Conservation (phyloP, 2,888 invertebrate genomes). For the Oegoconia quadripuncta region DNA sequence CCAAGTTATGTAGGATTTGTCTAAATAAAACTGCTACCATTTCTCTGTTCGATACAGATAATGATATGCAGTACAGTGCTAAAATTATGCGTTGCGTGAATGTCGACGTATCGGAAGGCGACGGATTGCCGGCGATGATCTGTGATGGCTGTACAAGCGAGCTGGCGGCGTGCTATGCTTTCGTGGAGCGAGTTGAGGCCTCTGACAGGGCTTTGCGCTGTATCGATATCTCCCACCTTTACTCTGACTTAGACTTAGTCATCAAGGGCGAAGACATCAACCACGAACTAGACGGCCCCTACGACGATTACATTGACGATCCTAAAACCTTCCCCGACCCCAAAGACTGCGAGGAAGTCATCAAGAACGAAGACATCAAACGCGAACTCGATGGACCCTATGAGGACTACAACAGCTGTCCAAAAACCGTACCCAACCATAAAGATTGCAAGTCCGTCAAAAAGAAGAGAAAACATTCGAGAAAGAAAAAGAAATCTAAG, state of each 20-base stretch:
- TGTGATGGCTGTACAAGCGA: constrained; percentile 53
- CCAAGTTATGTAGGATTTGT: constrained; percentile 55
- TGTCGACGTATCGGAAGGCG: constrained; percentile 47
- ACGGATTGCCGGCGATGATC: constrained; percentile 55
- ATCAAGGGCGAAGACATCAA: constrained; percentile 15
- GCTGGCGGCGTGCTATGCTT: constrained; percentile 47
- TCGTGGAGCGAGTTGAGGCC: constrained; percentile 55
- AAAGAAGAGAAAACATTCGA: constrained; percentile 25
- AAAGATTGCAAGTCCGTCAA: constrained; percentile 12
- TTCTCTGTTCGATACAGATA: constrained; percentile 49
- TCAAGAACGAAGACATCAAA: constrained; percentile 10
- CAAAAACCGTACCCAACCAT: too few relatives aligned
- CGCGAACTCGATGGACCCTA: constrained; percentile 1
- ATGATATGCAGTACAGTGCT: constrained; percentile 44
- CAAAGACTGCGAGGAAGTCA: constrained; percentile 11
- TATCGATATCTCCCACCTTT: constrained; percentile 23
- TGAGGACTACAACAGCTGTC: constrained; percentile 18
- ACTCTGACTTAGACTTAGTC: constrained; percentile 24
- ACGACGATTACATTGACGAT: constrained; percentile 18
- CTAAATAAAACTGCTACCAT: constrained; percentile 48
- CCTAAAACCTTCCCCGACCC: too few relatives aligned
- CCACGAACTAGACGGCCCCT: constrained; percentile 1
- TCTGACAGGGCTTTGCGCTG: constrained; percentile 53
- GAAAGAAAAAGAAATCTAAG: constrained; percentile 33
- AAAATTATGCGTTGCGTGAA: constrained; percentile 58